A percentile compares a stretch with the other conserved stretches of the same genome.
Conservation (phyloP, 2,888 invertebrate genomes). For the Folsomia candida region DNA sequence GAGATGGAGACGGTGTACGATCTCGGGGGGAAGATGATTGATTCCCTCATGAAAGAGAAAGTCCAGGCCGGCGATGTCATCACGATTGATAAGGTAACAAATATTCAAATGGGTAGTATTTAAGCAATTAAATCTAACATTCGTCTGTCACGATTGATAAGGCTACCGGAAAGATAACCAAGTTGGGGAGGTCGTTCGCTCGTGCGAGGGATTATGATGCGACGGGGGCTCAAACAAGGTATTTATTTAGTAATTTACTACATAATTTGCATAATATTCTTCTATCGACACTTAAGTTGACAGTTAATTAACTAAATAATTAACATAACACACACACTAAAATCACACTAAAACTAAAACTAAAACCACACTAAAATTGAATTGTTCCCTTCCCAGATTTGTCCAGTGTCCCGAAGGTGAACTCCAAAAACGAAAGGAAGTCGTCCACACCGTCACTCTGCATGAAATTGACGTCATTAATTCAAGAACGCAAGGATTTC, state of each 20-base stretch:
- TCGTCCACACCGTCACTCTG: conserved; percentile 93
- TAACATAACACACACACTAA: no score
- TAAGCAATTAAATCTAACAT: no score
- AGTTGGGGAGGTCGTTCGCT: conserved; percentile 89
- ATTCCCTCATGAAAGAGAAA: conserved; percentile 92
- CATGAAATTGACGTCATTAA: conserved; percentile 99
- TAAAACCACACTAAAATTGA: no score
- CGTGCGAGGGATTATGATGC: conserved; percentile 97
- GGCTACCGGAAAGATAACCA: conserved; percentile 90
- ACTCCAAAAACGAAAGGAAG: conserved; percentile 94
- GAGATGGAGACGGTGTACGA: conserved; percentile 99
- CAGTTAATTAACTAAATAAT: no score
- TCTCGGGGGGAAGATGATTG: conserved; percentile 96
- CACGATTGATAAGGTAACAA: conserved; percentile 96
- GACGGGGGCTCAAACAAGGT: conserved; percentile 67
- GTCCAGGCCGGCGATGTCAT: conserved; percentile 94
- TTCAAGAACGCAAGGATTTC: conserved; percentile 93
- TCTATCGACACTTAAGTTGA: no score
- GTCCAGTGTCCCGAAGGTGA: conserved; percentile 99
- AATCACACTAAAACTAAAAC: no score
- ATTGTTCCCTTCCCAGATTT: conserved; percentile 66
- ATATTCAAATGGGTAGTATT: no score
- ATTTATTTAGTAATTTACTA: neutral
- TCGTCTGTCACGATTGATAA: no score
- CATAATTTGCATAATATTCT: conserved; percentile 1